A percentile compares a stretch with the other conserved stretches of the same genome.
phyloP scores from a whole-genome alignment of 2,113 vertebrate genomes.

The Pelobates fuscus region DNA sequence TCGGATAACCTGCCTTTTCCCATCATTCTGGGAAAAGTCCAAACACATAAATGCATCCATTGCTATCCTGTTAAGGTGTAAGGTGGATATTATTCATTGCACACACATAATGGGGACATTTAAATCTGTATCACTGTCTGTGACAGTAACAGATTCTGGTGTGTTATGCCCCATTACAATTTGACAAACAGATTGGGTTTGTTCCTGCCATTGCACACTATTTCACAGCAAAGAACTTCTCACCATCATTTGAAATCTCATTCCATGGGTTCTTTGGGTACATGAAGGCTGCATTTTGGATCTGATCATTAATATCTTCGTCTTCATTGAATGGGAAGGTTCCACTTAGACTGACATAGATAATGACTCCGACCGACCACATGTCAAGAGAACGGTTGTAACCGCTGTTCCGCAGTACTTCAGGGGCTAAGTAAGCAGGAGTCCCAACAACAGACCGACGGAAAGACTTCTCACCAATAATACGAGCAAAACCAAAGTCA shows the following conservation, averaged over 20 bases:
- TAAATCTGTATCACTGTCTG: too few relatives aligned
- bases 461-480: conserved; percentile 97
- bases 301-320: conserved; percentile 97
- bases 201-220: neutral
- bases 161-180: too few relatives aligned
- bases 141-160: too few relatives aligned
- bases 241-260: conserved; percentile 92
- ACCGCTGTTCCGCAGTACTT: conserved; percentile 93
- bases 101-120: too few relatives aligned
- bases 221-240: neutral
- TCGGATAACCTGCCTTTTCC: too few relatives aligned
- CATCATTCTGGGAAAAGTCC: too few relatives aligned
- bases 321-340: conserved; percentile 98
- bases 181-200: too few relatives aligned
- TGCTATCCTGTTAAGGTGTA: too few relatives aligned
- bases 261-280: conserved; percentile 98
- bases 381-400: conserved; percentile 97
- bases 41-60: too few relatives aligned
- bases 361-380: conserved; percentile 97
- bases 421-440: conserved; percentile 92
- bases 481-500: conserved; percentile 95
- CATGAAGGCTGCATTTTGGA: conserved; percentile 98
- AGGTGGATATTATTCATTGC: too few relatives aligned
- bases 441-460: conserved; percentile 94
- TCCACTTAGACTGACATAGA: conserved; percentile 95